Percentiles rank a stretch among this genome's conserved stretches.
phyloP scores from a whole-genome alignment of 1,140 invertebrate genomes.

The Episyrphus balteatus region DNA sequence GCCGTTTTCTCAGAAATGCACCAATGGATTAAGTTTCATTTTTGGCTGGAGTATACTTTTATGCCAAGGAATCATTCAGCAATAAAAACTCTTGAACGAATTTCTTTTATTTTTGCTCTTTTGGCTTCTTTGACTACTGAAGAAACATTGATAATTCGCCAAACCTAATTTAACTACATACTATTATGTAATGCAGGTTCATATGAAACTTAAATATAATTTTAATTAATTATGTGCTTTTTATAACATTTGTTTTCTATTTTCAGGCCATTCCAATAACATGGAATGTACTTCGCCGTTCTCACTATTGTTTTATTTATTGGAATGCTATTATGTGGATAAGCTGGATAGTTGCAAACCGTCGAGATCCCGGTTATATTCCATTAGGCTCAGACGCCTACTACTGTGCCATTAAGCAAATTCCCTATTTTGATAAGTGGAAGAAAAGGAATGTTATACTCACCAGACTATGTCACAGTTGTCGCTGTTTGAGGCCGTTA shows the following conservation, averaged over 20 bases:
- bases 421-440: conserved; percentile 81
- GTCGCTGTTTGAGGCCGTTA: conserved; percentile 71
- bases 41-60: too few relatives aligned
- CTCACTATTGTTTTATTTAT: conserved; percentile 82
- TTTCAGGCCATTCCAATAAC: conserved; percentile 76
- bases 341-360: conserved; percentile 78
- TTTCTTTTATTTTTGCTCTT: too few relatives aligned
- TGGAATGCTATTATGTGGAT: conserved; percentile 88
- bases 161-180: too few relatives aligned
- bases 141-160: too few relatives aligned
- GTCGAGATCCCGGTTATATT: conserved; percentile 79
- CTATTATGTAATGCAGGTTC: too few relatives aligned
- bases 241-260: conserved; percentile 3
- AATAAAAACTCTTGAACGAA: too few relatives aligned
- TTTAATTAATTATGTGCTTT: too few relatives aligned
- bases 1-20: too few relatives aligned
- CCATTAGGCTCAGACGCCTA: conserved; percentile 81
- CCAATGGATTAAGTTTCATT: too few relatives aligned
- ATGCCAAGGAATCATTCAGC: too few relatives aligned
- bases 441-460: conserved; percentile 76
- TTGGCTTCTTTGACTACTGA: too few relatives aligned
- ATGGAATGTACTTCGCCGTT: conserved; percentile 71
- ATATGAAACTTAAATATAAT: too few relatives aligned
- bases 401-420: conserved; percentile 76
- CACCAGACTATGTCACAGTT: conserved; percentile 80